A percentile compares a stretch with the other conserved stretches of the same genome.
These are phyloP conservation scores for Calcarius ornatus DNA, from an alignment of 2,113 vertebrate genomes.

Conservation along the genomic window DNA sequence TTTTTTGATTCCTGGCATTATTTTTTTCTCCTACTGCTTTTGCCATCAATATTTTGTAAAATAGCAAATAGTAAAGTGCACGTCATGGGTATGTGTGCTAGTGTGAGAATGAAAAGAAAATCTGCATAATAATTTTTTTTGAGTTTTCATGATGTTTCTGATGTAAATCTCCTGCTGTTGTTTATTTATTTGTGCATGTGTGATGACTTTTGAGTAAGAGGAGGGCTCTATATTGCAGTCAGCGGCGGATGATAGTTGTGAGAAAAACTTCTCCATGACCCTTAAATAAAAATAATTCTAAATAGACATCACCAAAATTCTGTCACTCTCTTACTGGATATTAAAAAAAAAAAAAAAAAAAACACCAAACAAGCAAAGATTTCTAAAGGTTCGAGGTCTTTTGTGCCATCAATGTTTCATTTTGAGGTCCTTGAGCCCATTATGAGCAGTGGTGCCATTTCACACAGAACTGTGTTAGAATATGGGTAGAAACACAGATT, in stretches of 20 bases:
- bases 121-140: not conserved
- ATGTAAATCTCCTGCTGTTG: not conserved
- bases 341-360: not conserved
- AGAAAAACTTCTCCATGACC: not conserved
- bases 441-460: slow-evolving; percentile 30
- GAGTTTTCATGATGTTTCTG: not conserved
- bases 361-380: not conserved
- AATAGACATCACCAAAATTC: slow-evolving; percentile 27
- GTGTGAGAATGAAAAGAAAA: slow-evolving; percentile 1
- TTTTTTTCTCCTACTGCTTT: slow-evolving; percentile 46
- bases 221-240: not conserved
- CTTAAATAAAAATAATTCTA: slow-evolving; percentile 28
- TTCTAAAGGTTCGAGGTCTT: not conserved
- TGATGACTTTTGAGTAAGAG: not conserved
- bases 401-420: slow-evolving; percentile 1
- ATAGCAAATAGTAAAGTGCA: not conserved
- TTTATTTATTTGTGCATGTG: not conserved
- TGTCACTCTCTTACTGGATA: not conserved
- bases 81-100: not conserved
- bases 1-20: not conserved
- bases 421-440: not conserved
- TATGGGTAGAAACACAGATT: slow-evolving; percentile 27
- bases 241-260: not conserved
- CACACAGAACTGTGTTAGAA: not conserved
- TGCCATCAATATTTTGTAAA: slow-evolving; percentile 43